phyloP scores from a whole-genome alignment of 2,797 vertebrate genomes.

The Sebastes minor region DNA sequence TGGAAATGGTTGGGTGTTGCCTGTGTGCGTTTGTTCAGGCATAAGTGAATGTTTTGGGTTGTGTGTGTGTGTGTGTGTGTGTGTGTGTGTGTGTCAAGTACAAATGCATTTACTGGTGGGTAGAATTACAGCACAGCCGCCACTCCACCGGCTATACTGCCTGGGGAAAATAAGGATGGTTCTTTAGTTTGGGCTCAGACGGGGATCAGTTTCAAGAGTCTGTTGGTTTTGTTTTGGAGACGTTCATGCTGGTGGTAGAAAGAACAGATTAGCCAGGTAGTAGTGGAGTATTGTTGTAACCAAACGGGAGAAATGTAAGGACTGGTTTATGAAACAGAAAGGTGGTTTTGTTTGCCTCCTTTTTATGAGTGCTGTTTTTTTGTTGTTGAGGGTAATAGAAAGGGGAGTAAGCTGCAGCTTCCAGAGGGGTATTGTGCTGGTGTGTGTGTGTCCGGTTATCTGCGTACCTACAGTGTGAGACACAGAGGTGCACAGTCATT shows the following conservation, averaged over 20 bases:
- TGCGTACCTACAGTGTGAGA: conserved; percentile 19
- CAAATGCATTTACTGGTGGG: conserved; percentile 62
- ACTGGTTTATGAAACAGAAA: conserved; percentile 24
- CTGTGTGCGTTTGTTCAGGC: conserved; percentile 50
- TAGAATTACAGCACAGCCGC: conserved; percentile 64
- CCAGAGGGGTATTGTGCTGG: not conserved
- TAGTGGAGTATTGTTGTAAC: conserved; percentile 27
- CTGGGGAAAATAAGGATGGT: conserved; percentile 40
- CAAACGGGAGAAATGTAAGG: conserved; percentile 13
- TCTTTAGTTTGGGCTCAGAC: conserved; percentile 58
- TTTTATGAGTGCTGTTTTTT: conserved; percentile 26
- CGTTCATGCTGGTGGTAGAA: conserved; percentile 42
- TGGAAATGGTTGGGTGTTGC: conserved; percentile 60
- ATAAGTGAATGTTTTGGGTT: conserved; percentile 46
- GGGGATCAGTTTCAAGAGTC: conserved; percentile 69
- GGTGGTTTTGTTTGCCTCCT: conserved; percentile 28
- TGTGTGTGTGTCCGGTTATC: conserved; percentile 20
- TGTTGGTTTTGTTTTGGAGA: conserved; percentile 66
- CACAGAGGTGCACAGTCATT: conserved; percentile 47
- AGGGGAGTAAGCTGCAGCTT: conserved; percentile 14
- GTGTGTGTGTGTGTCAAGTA: conserved; percentile 35
- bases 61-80: not conserved
- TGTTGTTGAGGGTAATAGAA: conserved; percentile 29
- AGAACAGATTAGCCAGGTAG: conserved; percentile 57
- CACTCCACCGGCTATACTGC: conserved; percentile 30